Conservation (phyloP, 2,888 invertebrate genomes). For the Amphipyra berbera region DNA sequence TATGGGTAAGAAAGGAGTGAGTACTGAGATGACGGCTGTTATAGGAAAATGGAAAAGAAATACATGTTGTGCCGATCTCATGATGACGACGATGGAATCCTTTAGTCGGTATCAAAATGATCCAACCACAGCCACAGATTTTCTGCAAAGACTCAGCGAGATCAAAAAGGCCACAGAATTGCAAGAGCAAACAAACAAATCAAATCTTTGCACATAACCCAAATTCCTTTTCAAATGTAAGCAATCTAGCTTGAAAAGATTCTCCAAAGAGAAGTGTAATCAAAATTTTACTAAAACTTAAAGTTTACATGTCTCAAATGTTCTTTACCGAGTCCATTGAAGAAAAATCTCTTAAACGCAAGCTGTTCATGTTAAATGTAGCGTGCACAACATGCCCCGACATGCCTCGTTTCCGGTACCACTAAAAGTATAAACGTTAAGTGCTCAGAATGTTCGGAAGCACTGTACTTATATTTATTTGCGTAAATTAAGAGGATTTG, state of each 20-base stretch:
- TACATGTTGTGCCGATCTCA: too few relatives aligned
- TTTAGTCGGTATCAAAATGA: too few relatives aligned
- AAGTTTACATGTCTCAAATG: constrained; percentile 14
- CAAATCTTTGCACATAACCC: too few relatives aligned
- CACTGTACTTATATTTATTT: constrained; percentile 34
- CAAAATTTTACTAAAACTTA: constrained; percentile 6
- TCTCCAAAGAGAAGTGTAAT: background rate
- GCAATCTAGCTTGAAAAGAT: constrained; percentile 1
- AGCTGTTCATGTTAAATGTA: constrained; percentile 52
- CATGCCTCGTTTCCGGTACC: constrained; percentile 50
- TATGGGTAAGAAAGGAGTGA: too few relatives aligned
- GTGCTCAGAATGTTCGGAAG: constrained; percentile 39
- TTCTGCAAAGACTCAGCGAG: too few relatives aligned
- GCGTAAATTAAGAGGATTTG: constrained; percentile 24
- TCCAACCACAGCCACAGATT: too few relatives aligned
- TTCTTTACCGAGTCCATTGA: constrained; percentile 33
- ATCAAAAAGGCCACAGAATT: too few relatives aligned
- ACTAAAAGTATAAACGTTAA: constrained; percentile 54
- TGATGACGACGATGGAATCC: too few relatives aligned
- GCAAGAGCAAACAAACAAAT: too few relatives aligned
- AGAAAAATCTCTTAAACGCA: constrained; percentile 50
- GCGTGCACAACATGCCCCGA: constrained; percentile 44
- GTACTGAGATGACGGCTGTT: too few relatives aligned
- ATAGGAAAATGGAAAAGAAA: too few relatives aligned
- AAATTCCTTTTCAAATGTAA: too few relatives aligned